Evolutionary conservation across 2,113 vertebrate genomes (phyloP), one percentile per base, ranked within the genome.

Genomic region (Xenus cinereus): DNA sequence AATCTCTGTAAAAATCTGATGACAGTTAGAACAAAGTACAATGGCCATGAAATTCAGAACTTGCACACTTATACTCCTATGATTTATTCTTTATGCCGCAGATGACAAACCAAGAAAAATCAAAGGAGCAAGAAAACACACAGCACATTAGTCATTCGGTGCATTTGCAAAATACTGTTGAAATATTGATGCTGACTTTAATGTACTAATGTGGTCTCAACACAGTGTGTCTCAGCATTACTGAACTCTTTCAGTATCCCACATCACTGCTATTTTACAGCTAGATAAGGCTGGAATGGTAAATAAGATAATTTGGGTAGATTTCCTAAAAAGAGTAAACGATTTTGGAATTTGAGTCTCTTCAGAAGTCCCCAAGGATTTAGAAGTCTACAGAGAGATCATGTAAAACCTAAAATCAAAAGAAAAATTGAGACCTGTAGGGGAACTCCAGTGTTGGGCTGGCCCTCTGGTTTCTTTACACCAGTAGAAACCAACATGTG

Each of bases 21-120:
- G 3, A 63, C 17, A 83, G 46, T 26, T 13, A 59, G 45, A 89
- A 75, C 9, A 33, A 84, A 85, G 59, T 48, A 35, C 59, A 89
- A 62, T 0, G 2, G 60, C 39, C 35, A 74, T 53, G 35, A 92
- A 90, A 88, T 56, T 87, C 76, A 68, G 68, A 88, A 81, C 24
- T 51, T 68, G 79, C 14, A 66, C n/a, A 43, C 14, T 87, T 75
- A 50, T 7, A 8, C 66, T 94, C 62, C 89, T 87, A 3, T 30
- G 59, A 94, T 64, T 93, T 95, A 81, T 50, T 92, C 69, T 74
- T 74, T 60, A 32, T 66, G 66, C 48, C 2, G 15, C 43, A 62
- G 60, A 86, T 39, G 90, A 95, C 78, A 95, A 92, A 68, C 48
- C 43, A 63, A 75, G 62, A 71, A 91, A 91, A 94, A 94, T 62